Percentiles rank a stretch among this genome's conserved stretches.
These are phyloP conservation scores for Zophobas morio DNA, from an alignment of 1,140 invertebrate genomes.

Conservation along the genomic window DNA sequence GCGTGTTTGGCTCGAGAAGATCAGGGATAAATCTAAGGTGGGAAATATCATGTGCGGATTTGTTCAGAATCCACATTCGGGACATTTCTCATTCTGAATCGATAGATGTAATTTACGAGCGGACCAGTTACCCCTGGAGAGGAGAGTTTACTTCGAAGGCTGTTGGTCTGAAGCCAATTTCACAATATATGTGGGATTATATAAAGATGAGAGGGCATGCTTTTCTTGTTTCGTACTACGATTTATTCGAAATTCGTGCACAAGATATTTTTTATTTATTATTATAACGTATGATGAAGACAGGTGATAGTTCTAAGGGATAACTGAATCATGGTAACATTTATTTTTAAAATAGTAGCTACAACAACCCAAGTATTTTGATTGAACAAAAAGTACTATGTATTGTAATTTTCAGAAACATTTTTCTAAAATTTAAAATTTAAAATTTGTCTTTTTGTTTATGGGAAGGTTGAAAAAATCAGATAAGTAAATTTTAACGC, in stretches of 20 bases:
- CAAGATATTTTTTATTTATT: not conserved
- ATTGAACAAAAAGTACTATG: too few relatives aligned
- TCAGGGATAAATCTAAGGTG: slow-evolving; percentile 55
- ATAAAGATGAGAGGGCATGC: slow-evolving; percentile 33
- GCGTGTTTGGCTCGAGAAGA: slow-evolving; percentile 47
- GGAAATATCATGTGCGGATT: slow-evolving; percentile 63
- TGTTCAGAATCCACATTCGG: slow-evolving; percentile 59
- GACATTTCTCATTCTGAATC: slow-evolving; percentile 54
- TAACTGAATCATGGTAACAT: too few relatives aligned
- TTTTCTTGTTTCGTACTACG: slow-evolving; percentile 9
- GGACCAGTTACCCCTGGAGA: slow-evolving; percentile 45
- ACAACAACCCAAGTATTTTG: too few relatives aligned
- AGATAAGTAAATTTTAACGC: too few relatives aligned
- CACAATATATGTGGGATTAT: slow-evolving; percentile 46
- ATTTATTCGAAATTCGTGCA: slow-evolving; percentile 1
- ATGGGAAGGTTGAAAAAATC: too few relatives aligned
- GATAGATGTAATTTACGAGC: slow-evolving; percentile 58
- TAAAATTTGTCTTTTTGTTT: too few relatives aligned
- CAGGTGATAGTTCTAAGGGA: not conserved
- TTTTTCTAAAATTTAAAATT: too few relatives aligned
- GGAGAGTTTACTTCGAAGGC: slow-evolving; percentile 40
- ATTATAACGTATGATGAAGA: not conserved
- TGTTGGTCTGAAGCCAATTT: slow-evolving; percentile 43
- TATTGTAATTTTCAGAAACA: too few relatives aligned
- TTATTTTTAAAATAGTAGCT: too few relatives aligned